Conservation (phyloP, 2,113 vertebrate genomes). For the Pandion haliaetus region DNA sequence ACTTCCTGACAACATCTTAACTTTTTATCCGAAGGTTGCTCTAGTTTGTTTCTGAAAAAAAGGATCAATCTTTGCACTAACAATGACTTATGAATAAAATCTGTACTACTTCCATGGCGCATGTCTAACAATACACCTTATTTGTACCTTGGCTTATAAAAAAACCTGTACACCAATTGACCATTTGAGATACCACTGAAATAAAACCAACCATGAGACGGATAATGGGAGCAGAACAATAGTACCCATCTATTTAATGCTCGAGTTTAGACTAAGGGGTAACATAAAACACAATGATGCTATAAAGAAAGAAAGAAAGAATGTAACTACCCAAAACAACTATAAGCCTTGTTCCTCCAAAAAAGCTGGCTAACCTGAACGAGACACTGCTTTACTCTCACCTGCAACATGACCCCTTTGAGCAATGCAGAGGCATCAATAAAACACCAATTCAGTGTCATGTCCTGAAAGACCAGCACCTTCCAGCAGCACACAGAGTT, state of each 20-base stretch:
- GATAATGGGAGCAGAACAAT: conserved; percentile 25
- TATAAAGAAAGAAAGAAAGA: background rate
- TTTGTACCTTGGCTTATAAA: conserved; percentile 8
- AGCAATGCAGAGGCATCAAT: background rate
- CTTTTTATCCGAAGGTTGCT: background rate
- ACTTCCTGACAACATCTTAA: background rate
- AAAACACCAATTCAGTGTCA: background rate
- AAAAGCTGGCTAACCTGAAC: background rate
- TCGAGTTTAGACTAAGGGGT: background rate
- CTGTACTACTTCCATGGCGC: background rate
- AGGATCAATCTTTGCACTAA: background rate
- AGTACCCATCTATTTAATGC: background rate
- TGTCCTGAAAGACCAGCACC: background rate
- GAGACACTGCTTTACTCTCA: background rate
- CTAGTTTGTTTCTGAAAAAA: background rate
- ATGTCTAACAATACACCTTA: background rate
- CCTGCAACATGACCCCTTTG: background rate
- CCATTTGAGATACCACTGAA: conserved; percentile 16
- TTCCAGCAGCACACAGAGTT: background rate
- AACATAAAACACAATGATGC: background rate
- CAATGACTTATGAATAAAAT: conserved; percentile 23
- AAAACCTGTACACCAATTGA: background rate
- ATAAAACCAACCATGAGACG: background rate
- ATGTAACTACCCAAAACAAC: background rate
- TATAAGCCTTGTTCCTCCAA: background rate